Conservation (phyloP, 1,140 invertebrate species). For the Aricia agestis region DNA sequence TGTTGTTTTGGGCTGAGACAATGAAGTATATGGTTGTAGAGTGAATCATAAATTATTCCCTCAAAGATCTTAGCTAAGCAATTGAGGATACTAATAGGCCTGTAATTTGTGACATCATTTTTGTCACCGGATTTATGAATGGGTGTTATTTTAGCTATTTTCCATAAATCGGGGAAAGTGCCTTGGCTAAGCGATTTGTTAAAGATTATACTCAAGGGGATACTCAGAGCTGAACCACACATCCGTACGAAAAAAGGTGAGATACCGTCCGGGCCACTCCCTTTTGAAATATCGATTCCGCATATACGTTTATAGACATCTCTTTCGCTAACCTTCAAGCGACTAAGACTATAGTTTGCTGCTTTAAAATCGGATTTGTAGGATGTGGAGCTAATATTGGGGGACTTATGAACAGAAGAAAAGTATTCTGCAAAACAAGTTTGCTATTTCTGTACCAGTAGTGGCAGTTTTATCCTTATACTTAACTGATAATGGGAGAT, state of each 20-base stretch:
- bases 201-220: conserved; percentile 6
- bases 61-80: conserved; percentile 21
- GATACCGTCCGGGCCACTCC: conserved; percentile 2
- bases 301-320: background rate
- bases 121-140: conserved; percentile 17
- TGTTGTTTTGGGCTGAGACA: background rate
- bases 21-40: conserved; percentile 18
- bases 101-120: conserved; percentile 14
- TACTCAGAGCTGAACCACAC: background rate
- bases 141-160: conserved; percentile 14
- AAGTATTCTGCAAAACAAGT: conserved; percentile 12
- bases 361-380: background rate
- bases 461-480: background rate
- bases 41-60: background rate
- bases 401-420: background rate
- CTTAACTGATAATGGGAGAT: background rate
- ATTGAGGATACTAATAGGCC: conserved; percentile 11
- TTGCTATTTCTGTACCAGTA: background rate
- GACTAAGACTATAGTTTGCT: background rate
- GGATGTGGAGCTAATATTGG: background rate
- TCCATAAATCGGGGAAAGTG: conserved; percentile 2
- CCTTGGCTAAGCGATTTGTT: conserved; percentile 16
- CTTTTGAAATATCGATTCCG: background rate
- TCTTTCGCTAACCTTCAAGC: background rate
- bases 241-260: conserved; percentile 1